Percentiles rank a stretch among this genome's conserved stretches.
Evolutionary conservation across 2,113 vertebrate genomes (phyloP).

Genomic region (Vicugna pacos): DNA sequence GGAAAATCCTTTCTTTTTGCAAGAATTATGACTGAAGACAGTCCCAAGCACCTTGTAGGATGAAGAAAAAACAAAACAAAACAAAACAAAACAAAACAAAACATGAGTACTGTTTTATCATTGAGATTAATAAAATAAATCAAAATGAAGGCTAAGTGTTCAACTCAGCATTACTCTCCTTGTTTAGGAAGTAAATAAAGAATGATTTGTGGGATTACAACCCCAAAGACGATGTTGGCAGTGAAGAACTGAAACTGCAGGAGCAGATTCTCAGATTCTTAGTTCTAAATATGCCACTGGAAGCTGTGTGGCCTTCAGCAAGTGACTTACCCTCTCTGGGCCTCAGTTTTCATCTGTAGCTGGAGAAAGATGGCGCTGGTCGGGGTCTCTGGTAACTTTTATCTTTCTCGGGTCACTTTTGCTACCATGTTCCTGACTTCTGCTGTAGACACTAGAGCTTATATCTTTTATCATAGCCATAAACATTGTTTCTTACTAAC

Average conservation of each 20-base stretch:
- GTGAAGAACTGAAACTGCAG: not conserved
- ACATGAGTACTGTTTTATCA: not conserved
- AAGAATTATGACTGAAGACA: not conserved
- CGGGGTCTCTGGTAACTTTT: not conserved
- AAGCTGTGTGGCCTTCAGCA: not conserved
- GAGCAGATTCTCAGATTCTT: not conserved
- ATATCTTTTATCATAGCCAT: not conserved
- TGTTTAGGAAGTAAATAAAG: not conserved
- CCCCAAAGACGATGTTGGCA: not conserved
- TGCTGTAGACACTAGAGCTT: not conserved
- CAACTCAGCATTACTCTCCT: not conserved
- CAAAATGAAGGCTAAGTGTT: not conserved
- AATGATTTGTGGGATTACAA: not conserved
- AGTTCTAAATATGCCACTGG: not conserved
- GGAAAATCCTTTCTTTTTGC: not conserved
- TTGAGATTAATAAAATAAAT: not conserved
- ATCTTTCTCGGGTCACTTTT: not conserved
- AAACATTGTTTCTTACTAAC: not conserved
- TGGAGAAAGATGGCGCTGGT: not conserved
- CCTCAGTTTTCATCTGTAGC: not conserved
- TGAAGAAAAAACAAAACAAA: not conserved
- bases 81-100: too few species aligned
- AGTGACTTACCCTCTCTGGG: not conserved
- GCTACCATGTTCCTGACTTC: not conserved
- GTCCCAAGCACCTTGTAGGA: not conserved